Conservation (phyloP, 2,888 invertebrate genomes). For the Rhynchonema sp. region DNA sequence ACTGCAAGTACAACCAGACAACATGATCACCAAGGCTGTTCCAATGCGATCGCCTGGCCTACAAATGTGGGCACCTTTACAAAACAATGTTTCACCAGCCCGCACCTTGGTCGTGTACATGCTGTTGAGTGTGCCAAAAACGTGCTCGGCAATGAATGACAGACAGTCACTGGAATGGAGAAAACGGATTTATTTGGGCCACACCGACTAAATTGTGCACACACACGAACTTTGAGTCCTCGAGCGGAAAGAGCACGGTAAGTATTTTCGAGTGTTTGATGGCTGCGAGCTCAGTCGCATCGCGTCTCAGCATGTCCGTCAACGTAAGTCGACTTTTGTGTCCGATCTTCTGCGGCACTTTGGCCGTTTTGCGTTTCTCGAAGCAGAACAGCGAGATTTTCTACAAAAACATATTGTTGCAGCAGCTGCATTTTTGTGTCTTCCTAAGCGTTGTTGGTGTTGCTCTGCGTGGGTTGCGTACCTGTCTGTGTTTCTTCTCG, state of each 20-base stretch:
- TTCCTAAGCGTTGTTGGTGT: neutral
- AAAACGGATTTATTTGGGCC: no score
- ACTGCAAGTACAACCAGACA: no score
- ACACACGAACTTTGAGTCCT: neutral
- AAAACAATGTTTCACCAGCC: no score
- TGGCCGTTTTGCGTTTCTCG: neutral
- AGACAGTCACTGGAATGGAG: conserved; percentile 11
- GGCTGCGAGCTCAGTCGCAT: neutral
- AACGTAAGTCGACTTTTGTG: neutral
- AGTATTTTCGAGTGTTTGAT: neutral
- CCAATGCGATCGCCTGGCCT: no score
- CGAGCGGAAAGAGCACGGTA: neutral
- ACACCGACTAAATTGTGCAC: no score
- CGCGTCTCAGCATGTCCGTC: neutral
- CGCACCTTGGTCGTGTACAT: no score
- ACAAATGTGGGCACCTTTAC: no score
- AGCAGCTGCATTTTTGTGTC: neutral
- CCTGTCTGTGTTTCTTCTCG: neutral
- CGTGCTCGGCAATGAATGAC: conserved; percentile 13
- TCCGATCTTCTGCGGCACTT: neutral
- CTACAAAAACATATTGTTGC: neutral
- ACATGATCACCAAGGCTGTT: no score
- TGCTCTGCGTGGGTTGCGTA: neutral
- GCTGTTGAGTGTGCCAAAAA: conserved; percentile 11
- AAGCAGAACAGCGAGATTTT: neutral